These are phyloP conservation scores for Phoeniculus purpureus DNA, from an alignment of 2,797 vertebrate genomes.

Conservation along the genomic window DNA sequence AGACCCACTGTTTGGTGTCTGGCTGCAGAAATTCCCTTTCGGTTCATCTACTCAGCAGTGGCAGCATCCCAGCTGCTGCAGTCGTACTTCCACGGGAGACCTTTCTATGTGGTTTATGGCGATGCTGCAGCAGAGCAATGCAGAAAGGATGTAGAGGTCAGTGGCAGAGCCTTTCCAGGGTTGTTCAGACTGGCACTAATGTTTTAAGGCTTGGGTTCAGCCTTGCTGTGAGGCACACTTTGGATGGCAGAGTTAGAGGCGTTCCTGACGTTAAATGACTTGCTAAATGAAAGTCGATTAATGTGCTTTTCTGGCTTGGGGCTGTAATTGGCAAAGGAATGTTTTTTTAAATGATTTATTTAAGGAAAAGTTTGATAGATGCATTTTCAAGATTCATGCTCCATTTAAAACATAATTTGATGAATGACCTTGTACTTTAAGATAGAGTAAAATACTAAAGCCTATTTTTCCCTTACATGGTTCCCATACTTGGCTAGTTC, in stretches of 20 bases:
- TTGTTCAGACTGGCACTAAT: background rate
- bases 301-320: background rate
- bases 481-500: background rate
- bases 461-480: background rate
- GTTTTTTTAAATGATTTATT: background rate
- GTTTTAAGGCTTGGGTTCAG: background rate
- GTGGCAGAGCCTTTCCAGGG: background rate
- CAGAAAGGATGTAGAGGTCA: background rate
- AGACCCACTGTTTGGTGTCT: background rate
- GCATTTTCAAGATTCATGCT: background rate
- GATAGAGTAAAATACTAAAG: background rate
- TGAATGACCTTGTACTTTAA: background rate
- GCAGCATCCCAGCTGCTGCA: background rate
- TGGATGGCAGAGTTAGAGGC: background rate
- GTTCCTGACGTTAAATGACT: background rate
- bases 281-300: background rate
- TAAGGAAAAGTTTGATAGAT: background rate
- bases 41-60: background rate
- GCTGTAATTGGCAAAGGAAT: background rate
- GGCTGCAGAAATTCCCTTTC: background rate
- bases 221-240: background rate
- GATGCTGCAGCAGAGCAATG: background rate
- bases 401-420: background rate
- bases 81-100: rapidly evolving
- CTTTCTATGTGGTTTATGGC: background rate